Evolutionary conservation across 2,888 invertebrate species (phyloP), one percentile per base, ranked within the genome.

Genomic region (Plutella xylostella): DNA sequence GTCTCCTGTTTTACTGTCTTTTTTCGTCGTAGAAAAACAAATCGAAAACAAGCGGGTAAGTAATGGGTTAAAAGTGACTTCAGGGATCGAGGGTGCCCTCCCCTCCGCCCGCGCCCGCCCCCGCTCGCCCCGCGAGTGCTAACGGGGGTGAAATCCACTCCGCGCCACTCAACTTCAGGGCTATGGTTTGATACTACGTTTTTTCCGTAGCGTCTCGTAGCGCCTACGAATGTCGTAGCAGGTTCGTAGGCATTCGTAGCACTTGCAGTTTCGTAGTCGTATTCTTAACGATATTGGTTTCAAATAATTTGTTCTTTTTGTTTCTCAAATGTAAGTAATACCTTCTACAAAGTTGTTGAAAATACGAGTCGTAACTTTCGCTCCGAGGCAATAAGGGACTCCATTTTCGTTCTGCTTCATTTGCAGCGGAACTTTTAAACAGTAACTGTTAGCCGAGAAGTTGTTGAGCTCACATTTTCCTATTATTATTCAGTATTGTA

Each of bases 41-140:
- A 79, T 75, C 73, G 70, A 69, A 76, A 80, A 78, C 76, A 77
- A 76, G 74, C 67, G 63, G 71, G 70, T 72, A 77, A 74, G 74
- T 76, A 79, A 78, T 72, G 78, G 73, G 68, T 74, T 72, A 72
- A 48, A 50, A 75, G 68, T 68, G 69, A 72, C 69, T 74, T 71
- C 73, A 56, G 64, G 67, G 65, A 67, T 64, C 63, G 57, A 52
- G 55, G 50, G 56, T 56, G 58, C 58, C 57, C 52, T 52, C 54
- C 51, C 34, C 55, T 58, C 60, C 58, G 55, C 54, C 22, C 11
- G 9, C 22, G 6, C 22, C 6, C 22, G 22, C 22, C 22, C 28
- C 28, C 28, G 3, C 28, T 6, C 28, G 4, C 11, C 28, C n/a
- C 9, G n/a, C 9, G 28, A n/a, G 2, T 28, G 28, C 2, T 28